Conservation (phyloP, 1,140 invertebrate genomes). For the Zaprionus gabonicus region DNA sequence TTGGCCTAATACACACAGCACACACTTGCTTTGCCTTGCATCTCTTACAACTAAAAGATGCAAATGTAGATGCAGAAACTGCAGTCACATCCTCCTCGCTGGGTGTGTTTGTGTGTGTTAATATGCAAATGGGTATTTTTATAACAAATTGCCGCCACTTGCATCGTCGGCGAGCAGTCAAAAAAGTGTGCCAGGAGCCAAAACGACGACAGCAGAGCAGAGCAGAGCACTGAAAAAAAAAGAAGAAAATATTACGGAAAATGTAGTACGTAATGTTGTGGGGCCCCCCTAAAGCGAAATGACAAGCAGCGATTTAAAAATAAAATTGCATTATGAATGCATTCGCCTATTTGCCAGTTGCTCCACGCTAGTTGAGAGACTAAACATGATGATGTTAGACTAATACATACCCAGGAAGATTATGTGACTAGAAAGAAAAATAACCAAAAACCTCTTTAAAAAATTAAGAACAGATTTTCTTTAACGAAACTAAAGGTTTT, state of each 20-base stretch:
- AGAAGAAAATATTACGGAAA: constrained; percentile 9
- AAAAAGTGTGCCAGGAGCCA: constrained; percentile 71
- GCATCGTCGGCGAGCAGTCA: constrained; percentile 37
- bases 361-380: constrained; percentile 24
- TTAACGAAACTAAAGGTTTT: too few species aligned
- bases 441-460: too few species aligned
- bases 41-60: neutral
- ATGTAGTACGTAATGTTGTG: constrained; percentile 22
- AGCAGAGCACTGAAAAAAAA: constrained; percentile 12
- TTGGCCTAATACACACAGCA: constrained; percentile 56
- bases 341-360: constrained; percentile 53
- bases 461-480: too few species aligned
- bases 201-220: constrained; percentile 2
- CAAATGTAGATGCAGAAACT: neutral
- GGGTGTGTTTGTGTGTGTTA: constrained; percentile 27
- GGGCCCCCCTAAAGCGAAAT: constrained; percentile 28
- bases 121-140: constrained; percentile 62
- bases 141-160: constrained; percentile 78
- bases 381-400: neutral
- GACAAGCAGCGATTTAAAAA: constrained; percentile 71
- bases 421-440: too few species aligned
- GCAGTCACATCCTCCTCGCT: neutral
- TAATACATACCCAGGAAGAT: constrained; percentile 8
- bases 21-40: constrained; percentile 46
- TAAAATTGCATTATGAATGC: constrained; percentile 79